phyloP scores from a whole-genome alignment of 2,888 invertebrate species.

The Philopedon plagiatum region DNA sequence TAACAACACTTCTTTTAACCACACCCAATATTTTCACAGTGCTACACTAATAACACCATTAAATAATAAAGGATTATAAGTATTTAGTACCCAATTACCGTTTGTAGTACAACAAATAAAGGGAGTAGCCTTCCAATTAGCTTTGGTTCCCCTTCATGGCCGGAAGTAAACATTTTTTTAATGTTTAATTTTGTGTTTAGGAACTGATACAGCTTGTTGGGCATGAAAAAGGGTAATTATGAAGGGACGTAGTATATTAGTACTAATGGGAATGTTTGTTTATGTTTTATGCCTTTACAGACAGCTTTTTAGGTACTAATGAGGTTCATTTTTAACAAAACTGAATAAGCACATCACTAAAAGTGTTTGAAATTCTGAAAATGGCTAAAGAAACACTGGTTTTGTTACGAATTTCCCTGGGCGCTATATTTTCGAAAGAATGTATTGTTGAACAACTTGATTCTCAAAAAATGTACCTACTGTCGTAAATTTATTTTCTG shows the following conservation, averaged over 20 bases:
- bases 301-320: background rate
- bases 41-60: conserved; percentile 24
- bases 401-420: too few relatives aligned
- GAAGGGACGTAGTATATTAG: background rate
- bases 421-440: too few relatives aligned
- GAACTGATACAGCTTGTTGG: conserved; percentile 10
- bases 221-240: conserved; percentile 17
- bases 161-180: conserved; percentile 30
- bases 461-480: too few relatives aligned
- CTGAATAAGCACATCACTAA: too few relatives aligned
- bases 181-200: conserved; percentile 22
- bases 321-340: too few relatives aligned
- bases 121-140: conserved; percentile 11
- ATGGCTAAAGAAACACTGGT: too few relatives aligned
- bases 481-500: too few relatives aligned
- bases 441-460: too few relatives aligned
- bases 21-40: conserved; percentile 38
- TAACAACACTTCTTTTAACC: background rate
- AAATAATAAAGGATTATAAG: conserved; percentile 25
- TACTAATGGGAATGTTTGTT: background rate
- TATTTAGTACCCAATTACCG: conserved; percentile 36
- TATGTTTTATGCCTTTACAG: background rate
- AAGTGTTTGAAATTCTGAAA: too few relatives aligned
- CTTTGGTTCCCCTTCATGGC: conserved; percentile 20
- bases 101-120: conserved; percentile 18